phyloP scores from a whole-genome alignment of 1,140 invertebrate genomes.

The Pararge aegeria region DNA sequence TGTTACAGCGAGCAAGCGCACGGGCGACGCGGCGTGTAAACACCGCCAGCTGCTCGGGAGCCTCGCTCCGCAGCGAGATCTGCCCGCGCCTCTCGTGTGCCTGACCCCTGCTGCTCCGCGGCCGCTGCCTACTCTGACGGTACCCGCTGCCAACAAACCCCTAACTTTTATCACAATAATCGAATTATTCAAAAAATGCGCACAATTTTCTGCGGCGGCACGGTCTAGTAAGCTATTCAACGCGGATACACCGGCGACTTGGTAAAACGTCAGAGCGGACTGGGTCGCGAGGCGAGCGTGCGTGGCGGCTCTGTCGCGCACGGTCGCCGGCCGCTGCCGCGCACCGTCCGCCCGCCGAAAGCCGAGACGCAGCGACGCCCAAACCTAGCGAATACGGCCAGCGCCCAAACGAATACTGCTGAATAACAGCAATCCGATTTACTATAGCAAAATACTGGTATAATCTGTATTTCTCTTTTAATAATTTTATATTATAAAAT shows the following conservation, averaged over 20 bases:
- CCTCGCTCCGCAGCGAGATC: conserved; percentile 36
- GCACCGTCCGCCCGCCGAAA: conserved; percentile 60
- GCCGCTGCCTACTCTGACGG: conserved; percentile 26
- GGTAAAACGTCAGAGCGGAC: conserved; percentile 71
- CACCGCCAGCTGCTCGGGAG: conserved; percentile 62
- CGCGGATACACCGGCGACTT: conserved; percentile 64
- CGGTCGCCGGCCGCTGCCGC: conserved; percentile 51
- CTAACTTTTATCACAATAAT: conserved; percentile 33
- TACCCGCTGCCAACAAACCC: conserved; percentile 22
- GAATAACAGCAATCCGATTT: conserved; percentile 10
- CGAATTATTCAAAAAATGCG: conserved; percentile 45
- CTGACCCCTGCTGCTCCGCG: conserved; percentile 36
- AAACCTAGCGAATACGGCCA: conserved; percentile 66
- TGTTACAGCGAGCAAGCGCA: conserved; percentile 56
- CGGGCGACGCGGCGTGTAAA: conserved; percentile 62
- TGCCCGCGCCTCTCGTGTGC: conserved; percentile 36
- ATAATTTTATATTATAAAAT: too few species aligned
- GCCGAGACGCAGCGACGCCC: conserved; percentile 77
- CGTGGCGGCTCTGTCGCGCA: conserved; percentile 67
- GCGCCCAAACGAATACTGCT: conserved; percentile 52
- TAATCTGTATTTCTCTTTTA: too few species aligned
- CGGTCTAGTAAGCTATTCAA: conserved; percentile 40
- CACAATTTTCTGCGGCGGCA: conserved; percentile 53
- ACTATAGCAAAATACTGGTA: background rate
- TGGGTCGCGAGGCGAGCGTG: conserved; percentile 71